phyloP scores from a whole-genome alignment of 1,140 invertebrate genomes.

The Ganaspis sp. region DNA sequence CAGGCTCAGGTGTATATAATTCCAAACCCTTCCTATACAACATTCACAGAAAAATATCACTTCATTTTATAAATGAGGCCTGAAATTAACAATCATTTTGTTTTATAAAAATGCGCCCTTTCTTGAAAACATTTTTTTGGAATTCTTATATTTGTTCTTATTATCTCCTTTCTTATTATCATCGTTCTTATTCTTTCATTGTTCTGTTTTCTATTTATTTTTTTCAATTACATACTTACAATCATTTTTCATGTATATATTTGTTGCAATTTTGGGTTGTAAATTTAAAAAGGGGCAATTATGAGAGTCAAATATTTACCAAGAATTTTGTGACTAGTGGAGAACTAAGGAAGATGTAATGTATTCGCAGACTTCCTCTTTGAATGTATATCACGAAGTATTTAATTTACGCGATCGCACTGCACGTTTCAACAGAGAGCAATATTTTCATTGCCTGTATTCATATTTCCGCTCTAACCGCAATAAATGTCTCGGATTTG shows the following conservation, averaged over 20 bases:
- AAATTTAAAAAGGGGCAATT: slow-evolving; percentile 31
- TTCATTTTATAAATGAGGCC: not conserved
- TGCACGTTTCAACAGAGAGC: slow-evolving; percentile 1
- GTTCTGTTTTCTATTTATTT: no score
- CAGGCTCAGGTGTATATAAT: slow-evolving; percentile 49
- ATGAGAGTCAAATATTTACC: not conserved
- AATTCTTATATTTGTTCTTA: no score
- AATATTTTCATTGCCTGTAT: slow-evolving; percentile 21
- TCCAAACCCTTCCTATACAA: not conserved
- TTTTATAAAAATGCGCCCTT: no score
- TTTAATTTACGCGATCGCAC: slow-evolving; percentile 21
- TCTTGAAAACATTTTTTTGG: no score
- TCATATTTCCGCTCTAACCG: slow-evolving; percentile 11
- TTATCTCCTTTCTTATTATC: no score
- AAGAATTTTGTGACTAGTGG: not conserved
- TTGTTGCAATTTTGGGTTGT: not conserved
- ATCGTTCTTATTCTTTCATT: no score
- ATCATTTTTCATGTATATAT: not conserved
- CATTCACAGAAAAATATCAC: not conserved
- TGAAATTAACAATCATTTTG: no score
- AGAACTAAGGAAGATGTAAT: not conserved
- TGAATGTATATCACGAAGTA: slow-evolving; percentile 25
- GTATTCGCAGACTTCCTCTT: not conserved
- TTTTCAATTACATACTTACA: no score
- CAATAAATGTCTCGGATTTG: slow-evolving; percentile 24